Evolutionary conservation across 2,888 invertebrate genomes (phyloP).

Genomic region (Coenonympha glycerion): DNA sequence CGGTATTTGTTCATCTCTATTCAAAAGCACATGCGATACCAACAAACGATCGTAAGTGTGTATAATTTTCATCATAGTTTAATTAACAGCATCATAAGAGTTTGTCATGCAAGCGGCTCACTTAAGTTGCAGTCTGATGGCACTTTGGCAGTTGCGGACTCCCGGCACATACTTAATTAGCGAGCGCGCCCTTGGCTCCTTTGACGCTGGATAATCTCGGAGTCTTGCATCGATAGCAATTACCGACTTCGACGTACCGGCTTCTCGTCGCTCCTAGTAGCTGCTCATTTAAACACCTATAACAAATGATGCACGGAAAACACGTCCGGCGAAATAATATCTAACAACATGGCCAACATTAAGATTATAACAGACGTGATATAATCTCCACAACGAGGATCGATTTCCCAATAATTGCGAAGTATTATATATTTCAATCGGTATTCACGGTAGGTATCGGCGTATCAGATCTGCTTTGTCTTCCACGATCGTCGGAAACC

Average conservation of each 20-base stretch:
- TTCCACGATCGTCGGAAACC: constrained; percentile 62
- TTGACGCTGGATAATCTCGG: constrained; percentile 47
- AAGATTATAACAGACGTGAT: constrained; percentile 48
- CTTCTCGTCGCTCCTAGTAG: constrained; percentile 26
- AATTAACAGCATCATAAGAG: constrained; percentile 25
- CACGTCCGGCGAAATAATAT: constrained; percentile 56
- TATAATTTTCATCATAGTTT: constrained; percentile 20
- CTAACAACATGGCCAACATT: constrained; percentile 49
- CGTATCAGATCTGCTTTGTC: constrained; percentile 52
- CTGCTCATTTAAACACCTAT: constrained; percentile 31
- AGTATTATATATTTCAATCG: constrained; percentile 39
- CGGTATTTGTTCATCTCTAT: not conserved
- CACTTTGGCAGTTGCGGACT: constrained; percentile 36
- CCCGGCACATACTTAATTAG: constrained; percentile 48
- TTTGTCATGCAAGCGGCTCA: constrained; percentile 33
- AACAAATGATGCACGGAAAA: constrained; percentile 41
- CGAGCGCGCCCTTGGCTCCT: constrained; percentile 53
- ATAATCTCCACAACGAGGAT: constrained; percentile 50
- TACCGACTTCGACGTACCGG: constrained; percentile 32
- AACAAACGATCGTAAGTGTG: constrained; percentile 26
- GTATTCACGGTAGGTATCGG: constrained; percentile 36
- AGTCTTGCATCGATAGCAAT: constrained; percentile 43
- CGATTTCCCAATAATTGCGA: constrained; percentile 43
- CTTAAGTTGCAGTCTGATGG: constrained; percentile 34
- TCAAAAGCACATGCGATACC: constrained; percentile 11